Conservation (phyloP, 2,797 vertebrate species). For the Halcyon badia region DNA sequence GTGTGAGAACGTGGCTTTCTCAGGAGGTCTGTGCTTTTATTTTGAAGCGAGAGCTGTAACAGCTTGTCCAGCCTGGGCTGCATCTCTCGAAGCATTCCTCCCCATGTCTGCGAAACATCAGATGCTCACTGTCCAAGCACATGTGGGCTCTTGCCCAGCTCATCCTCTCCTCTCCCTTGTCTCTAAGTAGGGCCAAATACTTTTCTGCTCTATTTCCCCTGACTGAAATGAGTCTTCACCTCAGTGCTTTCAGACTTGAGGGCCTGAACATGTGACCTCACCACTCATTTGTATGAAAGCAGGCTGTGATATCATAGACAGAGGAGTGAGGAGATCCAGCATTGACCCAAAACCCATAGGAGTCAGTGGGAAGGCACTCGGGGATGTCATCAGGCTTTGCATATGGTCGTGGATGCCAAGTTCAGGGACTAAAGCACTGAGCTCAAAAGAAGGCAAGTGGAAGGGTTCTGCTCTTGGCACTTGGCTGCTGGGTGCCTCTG, state of each 20-base stretch:
- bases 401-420: neutral
- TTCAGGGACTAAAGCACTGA: neutral
- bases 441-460: neutral
- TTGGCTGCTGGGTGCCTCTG: neutral
- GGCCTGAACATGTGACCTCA: neutral
- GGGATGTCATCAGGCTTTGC: neutral
- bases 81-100: neutral
- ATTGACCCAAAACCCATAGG: neutral
- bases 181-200: neutral
- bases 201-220: conserved; percentile 5
- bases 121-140: neutral
- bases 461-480: neutral
- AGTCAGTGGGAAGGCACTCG: neutral
- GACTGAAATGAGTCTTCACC: neutral
- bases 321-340: neutral
- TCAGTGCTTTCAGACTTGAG: neutral
- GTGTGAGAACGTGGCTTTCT: neutral
- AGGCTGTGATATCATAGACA: neutral
- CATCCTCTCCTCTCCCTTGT: conserved; percentile 12
- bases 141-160: conserved; percentile 41
- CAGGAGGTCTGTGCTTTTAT: neutral
- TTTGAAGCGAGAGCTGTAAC: neutral
- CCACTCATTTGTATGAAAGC: neutral
- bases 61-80: neutral
- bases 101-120: conserved; percentile 16